phyloP scores from a whole-genome alignment of 2,797 vertebrate genomes.

The Diplodus puntazzo region DNA sequence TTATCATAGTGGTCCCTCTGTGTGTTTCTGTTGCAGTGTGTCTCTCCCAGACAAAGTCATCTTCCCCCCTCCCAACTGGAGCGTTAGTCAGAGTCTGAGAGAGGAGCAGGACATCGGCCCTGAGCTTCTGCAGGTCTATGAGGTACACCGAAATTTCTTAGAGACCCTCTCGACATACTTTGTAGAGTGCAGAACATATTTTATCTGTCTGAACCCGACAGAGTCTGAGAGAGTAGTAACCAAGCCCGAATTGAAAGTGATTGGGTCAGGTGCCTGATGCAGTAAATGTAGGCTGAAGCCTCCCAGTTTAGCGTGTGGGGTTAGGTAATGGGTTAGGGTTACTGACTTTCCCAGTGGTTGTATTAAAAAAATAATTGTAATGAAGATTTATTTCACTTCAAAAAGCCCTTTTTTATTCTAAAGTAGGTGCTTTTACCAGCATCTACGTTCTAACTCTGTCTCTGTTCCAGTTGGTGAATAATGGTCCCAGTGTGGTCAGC shows the following conservation, averaged over 20 bases:
- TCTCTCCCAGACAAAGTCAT: conserved; percentile 90
- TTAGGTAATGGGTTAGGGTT: no score
- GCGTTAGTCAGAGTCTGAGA: conserved; percentile 72
- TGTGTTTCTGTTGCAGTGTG: conserved; percentile 79
- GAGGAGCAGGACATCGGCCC: conserved; percentile 90
- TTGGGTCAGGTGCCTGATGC: no score
- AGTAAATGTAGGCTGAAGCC: no score
- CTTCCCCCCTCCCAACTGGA: conserved; percentile 88
- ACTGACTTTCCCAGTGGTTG: no score
- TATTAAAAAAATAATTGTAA: no score
- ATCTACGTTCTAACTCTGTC: not conserved
- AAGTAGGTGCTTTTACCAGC: not conserved
- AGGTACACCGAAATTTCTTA: conserved; percentile 77
- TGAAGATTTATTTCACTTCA: not conserved
- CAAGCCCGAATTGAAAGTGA: no score
- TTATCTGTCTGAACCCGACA: not conserved
- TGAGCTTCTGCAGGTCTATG: conserved; percentile 90
- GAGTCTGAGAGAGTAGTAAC: no score
- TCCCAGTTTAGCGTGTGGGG: no score
- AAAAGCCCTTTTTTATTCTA: not conserved
- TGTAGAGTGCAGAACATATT: not conserved
- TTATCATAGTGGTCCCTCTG: not conserved
- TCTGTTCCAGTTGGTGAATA: conserved; percentile 88
- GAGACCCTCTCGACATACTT: not conserved
- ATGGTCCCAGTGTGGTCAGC: conserved; percentile 92